Percentiles rank a stretch among this genome's conserved stretches.
Evolutionary conservation across 2,888 invertebrate species (phyloP).

Genomic region (Cotesia congregata): DNA sequence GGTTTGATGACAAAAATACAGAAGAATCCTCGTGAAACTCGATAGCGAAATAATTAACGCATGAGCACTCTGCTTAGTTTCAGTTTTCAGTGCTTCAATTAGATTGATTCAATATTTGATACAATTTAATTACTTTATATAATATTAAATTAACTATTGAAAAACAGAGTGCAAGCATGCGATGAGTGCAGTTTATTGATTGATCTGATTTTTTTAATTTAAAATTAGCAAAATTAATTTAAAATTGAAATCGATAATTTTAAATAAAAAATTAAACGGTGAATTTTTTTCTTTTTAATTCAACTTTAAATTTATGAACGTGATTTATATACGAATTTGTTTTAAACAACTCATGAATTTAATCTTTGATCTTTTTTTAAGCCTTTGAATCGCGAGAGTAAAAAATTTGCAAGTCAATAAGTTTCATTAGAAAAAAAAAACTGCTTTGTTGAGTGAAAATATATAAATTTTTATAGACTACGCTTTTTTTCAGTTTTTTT

Average conservation of each 20-base stretch:
- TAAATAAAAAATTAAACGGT: constrained; percentile 17
- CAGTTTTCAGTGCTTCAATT: constrained; percentile 29
- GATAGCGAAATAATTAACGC: constrained; percentile 51
- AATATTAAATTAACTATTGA: constrained; percentile 6
- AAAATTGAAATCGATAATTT: constrained; percentile 54
- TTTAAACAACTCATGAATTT: constrained; percentile 7
- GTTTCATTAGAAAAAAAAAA: not conserved
- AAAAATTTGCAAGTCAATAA: constrained; percentile 9
- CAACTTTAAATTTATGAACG: not conserved
- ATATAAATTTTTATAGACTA: constrained; percentile 8
- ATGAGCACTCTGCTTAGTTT: constrained; percentile 57
- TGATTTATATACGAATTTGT: constrained; percentile 12
- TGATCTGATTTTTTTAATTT: constrained; percentile 45
- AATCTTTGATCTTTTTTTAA: not conserved
- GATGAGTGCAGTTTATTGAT: constrained; percentile 47
- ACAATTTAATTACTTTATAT: constrained; percentile 5
- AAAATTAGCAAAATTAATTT: constrained; percentile 47
- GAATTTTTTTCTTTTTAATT: not conserved
- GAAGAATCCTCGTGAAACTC: not conserved
- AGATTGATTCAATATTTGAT: constrained; percentile 16
- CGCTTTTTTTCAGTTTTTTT: not conserved
- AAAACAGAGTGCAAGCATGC: constrained; percentile 58
- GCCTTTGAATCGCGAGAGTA: not conserved
- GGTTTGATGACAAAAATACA: no score
- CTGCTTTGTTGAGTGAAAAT: not conserved